Conservation (phyloP, 1,140 invertebrate species). For the Panagrolaimus sp. region DNA sequence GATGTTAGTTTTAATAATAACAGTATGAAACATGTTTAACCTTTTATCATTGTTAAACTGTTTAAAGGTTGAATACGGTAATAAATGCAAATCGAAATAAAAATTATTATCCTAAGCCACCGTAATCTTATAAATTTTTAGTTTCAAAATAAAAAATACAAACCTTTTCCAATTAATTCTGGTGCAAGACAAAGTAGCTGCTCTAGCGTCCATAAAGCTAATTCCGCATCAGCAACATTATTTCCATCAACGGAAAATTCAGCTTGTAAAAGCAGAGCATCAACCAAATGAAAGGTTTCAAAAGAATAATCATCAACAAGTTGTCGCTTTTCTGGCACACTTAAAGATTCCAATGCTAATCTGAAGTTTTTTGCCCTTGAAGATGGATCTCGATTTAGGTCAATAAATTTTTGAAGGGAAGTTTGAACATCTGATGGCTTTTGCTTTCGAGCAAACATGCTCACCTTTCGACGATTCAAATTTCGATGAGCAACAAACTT, state of each 20-base stretch:
- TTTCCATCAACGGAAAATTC: constrained; percentile 31
- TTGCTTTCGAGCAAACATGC: constrained; percentile 45
- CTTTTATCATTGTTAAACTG: too few relatives aligned
- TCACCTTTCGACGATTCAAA: too few relatives aligned
- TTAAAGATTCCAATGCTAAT: constrained; percentile 42
- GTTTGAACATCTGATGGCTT: constrained; percentile 48
- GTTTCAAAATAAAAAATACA: too few relatives aligned
- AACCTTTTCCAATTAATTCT: constrained; percentile 50
- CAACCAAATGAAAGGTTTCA: constrained; percentile 54
- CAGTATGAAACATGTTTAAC: too few relatives aligned
- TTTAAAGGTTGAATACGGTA: too few relatives aligned
- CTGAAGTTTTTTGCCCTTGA: constrained; percentile 53
- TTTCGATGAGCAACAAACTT: too few relatives aligned
- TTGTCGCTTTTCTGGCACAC: constrained; percentile 51
- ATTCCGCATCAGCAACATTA: constrained; percentile 47
- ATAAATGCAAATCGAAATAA: too few relatives aligned
- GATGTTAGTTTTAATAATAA: too few relatives aligned
- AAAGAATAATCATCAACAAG: constrained; percentile 53
- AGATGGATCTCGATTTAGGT: constrained; percentile 41
- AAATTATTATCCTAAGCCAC: too few relatives aligned
- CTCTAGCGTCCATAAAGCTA: constrained; percentile 53
- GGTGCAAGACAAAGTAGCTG: constrained; percentile 50
- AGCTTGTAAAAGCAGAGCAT: constrained; percentile 44
- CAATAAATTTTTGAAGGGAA: constrained; percentile 50
- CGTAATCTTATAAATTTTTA: too few relatives aligned